phyloP scores from a whole-genome alignment of 2,797 vertebrate genomes.

The Tenualosa ilisha region DNA sequence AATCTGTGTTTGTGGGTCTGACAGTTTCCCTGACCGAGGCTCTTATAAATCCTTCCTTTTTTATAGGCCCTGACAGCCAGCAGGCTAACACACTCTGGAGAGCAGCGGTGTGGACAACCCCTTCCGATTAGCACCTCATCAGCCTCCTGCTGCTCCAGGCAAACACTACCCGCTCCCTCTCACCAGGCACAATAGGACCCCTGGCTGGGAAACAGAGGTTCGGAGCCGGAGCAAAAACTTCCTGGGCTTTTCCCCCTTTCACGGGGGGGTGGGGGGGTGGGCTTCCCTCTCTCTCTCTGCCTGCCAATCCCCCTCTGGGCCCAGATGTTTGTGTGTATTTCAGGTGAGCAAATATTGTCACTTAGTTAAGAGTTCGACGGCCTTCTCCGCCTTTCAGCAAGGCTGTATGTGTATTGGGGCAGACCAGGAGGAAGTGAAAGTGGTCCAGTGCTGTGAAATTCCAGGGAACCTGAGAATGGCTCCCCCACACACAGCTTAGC shows the following conservation, averaged over 20 bases:
- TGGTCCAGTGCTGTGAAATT: slow-evolving; percentile 29
- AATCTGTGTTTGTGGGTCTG: slow-evolving; percentile 54
- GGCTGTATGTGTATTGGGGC: slow-evolving; percentile 66
- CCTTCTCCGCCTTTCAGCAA: slow-evolving; percentile 29
- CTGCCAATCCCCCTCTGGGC: slow-evolving; percentile 8
- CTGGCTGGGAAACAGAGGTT: slow-evolving; percentile 73
- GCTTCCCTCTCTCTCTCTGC: slow-evolving; percentile 30
- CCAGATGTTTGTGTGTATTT: slow-evolving; percentile 45
- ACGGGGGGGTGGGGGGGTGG: slow-evolving; percentile 46
- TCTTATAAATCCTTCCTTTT: slow-evolving; percentile 50
- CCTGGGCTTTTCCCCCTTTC: slow-evolving; percentile 63
- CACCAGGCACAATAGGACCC: slow-evolving; percentile 66
- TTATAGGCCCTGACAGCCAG: slow-evolving; percentile 48
- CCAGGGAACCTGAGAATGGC: slow-evolving; percentile 14
- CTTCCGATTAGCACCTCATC: slow-evolving; percentile 75
- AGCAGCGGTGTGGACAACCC: slow-evolving; percentile 50
- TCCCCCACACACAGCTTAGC: neutral
- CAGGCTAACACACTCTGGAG: slow-evolving; percentile 39
- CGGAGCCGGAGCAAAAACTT: slow-evolving; percentile 58
- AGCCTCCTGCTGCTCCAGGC: slow-evolving; percentile 71
- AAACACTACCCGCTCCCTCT: slow-evolving; percentile 69
- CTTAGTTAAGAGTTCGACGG: slow-evolving; percentile 52
- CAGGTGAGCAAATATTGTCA: slow-evolving; percentile 76
- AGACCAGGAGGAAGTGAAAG: slow-evolving; percentile 58
- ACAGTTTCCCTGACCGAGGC: slow-evolving; percentile 39